Evolutionary conservation across 2,888 invertebrate genomes (phyloP).

Genomic region (Agrilus cyanescens): DNA sequence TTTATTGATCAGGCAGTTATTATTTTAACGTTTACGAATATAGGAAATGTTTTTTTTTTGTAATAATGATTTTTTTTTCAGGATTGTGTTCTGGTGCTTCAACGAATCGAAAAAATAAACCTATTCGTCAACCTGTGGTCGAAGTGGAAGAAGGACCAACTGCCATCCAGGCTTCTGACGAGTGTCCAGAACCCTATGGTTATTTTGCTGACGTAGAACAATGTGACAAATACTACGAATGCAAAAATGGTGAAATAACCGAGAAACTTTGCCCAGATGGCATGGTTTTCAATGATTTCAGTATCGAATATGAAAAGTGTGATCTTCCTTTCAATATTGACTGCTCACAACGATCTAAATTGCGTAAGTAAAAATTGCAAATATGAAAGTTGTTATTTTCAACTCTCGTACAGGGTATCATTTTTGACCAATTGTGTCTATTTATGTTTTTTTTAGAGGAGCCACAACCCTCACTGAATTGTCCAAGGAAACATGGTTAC

Average conservation of each 20-base stretch:
- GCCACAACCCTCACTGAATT: slow-evolving; percentile 60
- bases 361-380: slow-evolving; percentile 52
- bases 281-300: slow-evolving; percentile 81
- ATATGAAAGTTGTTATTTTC: neutral
- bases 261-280: slow-evolving; percentile 81
- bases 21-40: too few relatives aligned
- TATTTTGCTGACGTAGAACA: slow-evolving; percentile 77
- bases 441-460: slow-evolving; percentile 47
- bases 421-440: slow-evolving; percentile 5
- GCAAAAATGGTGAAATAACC: slow-evolving; percentile 59
- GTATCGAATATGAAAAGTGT: slow-evolving; percentile 70
- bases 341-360: slow-evolving; percentile 62
- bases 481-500: slow-evolving; percentile 75
- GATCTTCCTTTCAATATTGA: slow-evolving; percentile 80
- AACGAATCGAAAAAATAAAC: slow-evolving; percentile 10
- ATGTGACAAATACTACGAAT: slow-evolving; percentile 81
- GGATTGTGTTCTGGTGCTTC: neutral
- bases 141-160: slow-evolving; percentile 43
- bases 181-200: slow-evolving; percentile 72
- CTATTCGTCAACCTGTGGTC: slow-evolving; percentile 10
- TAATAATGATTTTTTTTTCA: neutral
- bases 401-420: neutral
- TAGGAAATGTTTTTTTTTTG: too few relatives aligned
- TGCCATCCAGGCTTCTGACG: slow-evolving; percentile 27
- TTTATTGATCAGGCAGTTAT: too few relatives aligned